Base-by-base conservation (phyloP, 2,797 vertebrate species). In the Ptychadena robeensis region DNA sequence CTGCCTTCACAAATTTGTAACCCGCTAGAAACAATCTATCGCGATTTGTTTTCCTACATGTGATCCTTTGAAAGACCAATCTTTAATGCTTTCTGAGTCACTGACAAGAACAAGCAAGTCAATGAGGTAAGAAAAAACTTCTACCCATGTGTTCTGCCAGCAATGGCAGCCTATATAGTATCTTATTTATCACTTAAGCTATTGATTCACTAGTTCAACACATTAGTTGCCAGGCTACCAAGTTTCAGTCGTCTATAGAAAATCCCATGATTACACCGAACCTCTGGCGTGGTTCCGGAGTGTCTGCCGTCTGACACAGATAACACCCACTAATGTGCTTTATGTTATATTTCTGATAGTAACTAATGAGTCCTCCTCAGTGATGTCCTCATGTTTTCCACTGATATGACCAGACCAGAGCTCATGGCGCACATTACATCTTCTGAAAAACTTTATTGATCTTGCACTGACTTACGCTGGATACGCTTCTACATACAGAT, bases 191-290 rank as follows among this genome's bases (percentile, higher is more conserved):
- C 35, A 63, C n/a, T 37, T 8, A 9, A 1, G n/a, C 27, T 35
- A 75, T 40, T 74, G 73, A 74, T 63, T 32, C 5, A 25, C 37
- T 25, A 37, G 30, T 53, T n/a, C 18, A 53, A 71, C 44, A 57
- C 15, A 73, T 73, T 59, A 59, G 73, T 73, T 34, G 32, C 34
- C 57, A 38, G 11, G 72, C 27, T 37, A 37, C 25, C 14, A 38
- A 27, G 10, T 61, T n/a, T 61, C 34, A 0, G 2, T 28, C n/a
- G 27, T 73, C 30, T 34, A 35, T 27, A 35, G 48, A 14, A 61
- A 73, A 73, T 32, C 57, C 9, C n/a, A 61, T 2, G n/a, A 37
- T 37, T 73, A 35, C 35, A 6, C 31, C 53, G 22, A 53, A 53
- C 44, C 22, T 22, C 44, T 53, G 44, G 44, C 18, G 15, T 53